Conservation (phyloP, 1,140 invertebrate species). For the Drosophila persimilis region DNA sequence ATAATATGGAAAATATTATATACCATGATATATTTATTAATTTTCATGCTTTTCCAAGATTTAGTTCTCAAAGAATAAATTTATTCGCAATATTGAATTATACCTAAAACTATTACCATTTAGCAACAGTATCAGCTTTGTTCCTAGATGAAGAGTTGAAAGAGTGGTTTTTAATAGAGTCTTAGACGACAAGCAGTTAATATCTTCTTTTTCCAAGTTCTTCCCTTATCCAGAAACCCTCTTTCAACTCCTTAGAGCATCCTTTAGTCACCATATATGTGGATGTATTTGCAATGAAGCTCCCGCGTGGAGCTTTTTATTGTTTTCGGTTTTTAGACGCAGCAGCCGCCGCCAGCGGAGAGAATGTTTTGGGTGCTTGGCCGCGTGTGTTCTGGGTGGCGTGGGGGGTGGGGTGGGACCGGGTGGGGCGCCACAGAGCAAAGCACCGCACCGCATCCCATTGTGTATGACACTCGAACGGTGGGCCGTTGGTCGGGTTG, state of each 20-base stretch:
- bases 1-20: too few species aligned
- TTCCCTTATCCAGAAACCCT: neutral
- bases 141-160: too few species aligned
- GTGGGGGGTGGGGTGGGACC: slow-evolving; percentile 12
- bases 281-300: neutral
- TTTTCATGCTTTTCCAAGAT: too few species aligned
- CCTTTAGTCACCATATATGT: neutral
- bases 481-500: slow-evolving; percentile 68
- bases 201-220: neutral
- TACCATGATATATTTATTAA: too few species aligned
- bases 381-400: slow-evolving; percentile 12
- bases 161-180: too few species aligned
- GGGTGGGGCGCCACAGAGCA: slow-evolving; percentile 28
- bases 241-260: slow-evolving; percentile 28
- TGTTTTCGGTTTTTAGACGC: slow-evolving; percentile 79
- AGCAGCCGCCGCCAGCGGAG: slow-evolving; percentile 62
- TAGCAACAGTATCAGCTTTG: too few species aligned
- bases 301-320: slow-evolving; percentile 67
- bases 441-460: slow-evolving; percentile 8
- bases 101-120: too few species aligned
- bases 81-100: too few species aligned
- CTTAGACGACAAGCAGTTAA: neutral
- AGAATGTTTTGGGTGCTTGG: slow-evolving; percentile 39
- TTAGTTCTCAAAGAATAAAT: too few species aligned
- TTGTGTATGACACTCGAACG: slow-evolving; percentile 57